These are phyloP conservation scores for Crocallis elinguaria DNA, from an alignment of 2,888 invertebrate species.

Conservation along the genomic window DNA sequence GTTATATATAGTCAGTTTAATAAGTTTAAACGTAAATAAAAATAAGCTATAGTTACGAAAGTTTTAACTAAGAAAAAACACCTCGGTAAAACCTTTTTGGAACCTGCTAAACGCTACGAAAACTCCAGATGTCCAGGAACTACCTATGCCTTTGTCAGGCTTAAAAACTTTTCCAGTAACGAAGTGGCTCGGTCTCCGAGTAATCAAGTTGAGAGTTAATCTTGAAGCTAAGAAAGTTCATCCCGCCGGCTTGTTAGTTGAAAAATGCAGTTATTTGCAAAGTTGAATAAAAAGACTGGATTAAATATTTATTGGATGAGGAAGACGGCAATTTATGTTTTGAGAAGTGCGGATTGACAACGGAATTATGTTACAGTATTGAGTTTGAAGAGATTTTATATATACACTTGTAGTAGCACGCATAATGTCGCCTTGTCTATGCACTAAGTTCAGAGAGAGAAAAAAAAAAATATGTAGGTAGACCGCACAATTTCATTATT, in stretches of 20 bases:
- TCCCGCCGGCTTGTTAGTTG: conserved; percentile 14
- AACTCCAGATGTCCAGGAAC: background rate
- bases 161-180: conserved; percentile 4
- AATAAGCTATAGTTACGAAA: too few relatives aligned
- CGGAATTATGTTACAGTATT: too few relatives aligned
- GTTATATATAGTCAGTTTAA: too few relatives aligned
- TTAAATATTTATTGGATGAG: background rate
- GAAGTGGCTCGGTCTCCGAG: conserved; percentile 5
- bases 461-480: too few relatives aligned
- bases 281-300: conserved; percentile 5
- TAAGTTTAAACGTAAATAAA: too few relatives aligned
- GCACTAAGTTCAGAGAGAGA: too few relatives aligned
- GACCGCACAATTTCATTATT: too few relatives aligned
- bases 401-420: background rate
- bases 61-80: too few relatives aligned
- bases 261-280: conserved; percentile 17
- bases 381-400: background rate
- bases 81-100: background rate
- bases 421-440: background rate
- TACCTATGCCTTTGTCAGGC: background rate
- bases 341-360: too few relatives aligned
- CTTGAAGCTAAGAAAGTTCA: conserved; percentile 10
- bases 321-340: background rate
- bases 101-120: background rate
- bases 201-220: conserved; percentile 21